phyloP scores from a whole-genome alignment of 2,888 invertebrate genomes.

The Pogonocherus hispidulus region DNA sequence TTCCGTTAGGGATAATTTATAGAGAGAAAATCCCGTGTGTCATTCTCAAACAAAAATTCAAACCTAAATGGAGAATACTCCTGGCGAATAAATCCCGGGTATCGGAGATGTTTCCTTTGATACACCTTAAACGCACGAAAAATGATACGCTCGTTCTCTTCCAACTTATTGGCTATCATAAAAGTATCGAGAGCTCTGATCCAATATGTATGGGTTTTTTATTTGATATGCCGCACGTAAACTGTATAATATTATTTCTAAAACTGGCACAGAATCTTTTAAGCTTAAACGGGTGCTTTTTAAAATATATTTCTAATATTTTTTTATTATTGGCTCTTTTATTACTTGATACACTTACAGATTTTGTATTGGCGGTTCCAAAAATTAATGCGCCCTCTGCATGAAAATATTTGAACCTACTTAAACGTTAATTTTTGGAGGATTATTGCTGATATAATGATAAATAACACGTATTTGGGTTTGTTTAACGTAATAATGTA shows the following conservation, averaged over 20 bases:
- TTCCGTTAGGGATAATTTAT: neutral
- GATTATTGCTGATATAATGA: too few relatives aligned
- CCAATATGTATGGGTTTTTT: slow-evolving; percentile 24
- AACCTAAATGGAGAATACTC: slow-evolving; percentile 1
- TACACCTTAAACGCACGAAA: slow-evolving; percentile 19
- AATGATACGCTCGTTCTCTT: slow-evolving; percentile 22
- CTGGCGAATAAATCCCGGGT: slow-evolving; percentile 1
- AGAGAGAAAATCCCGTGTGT: neutral
- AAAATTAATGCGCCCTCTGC: too few relatives aligned
- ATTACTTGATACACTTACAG: too few relatives aligned
- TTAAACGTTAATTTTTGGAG: too few relatives aligned
- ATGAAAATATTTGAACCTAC: too few relatives aligned
- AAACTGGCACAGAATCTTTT: neutral
- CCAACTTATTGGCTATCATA: slow-evolving; percentile 28
- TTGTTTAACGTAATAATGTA: too few relatives aligned
- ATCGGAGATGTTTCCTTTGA: neutral
- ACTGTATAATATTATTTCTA: slow-evolving; percentile 18
- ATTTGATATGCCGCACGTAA: slow-evolving; percentile 21
- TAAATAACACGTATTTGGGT: too few relatives aligned
- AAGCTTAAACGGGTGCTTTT: too few relatives aligned
- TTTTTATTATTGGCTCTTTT: too few relatives aligned
- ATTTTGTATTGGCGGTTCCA: too few relatives aligned
- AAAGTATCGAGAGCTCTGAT: slow-evolving; percentile 24
- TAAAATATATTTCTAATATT: too few relatives aligned
- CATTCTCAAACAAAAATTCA: slow-evolving; percentile 5